Conservation (phyloP, 2,888 invertebrate genomes). For the Zaprionus obscuricornis region DNA sequence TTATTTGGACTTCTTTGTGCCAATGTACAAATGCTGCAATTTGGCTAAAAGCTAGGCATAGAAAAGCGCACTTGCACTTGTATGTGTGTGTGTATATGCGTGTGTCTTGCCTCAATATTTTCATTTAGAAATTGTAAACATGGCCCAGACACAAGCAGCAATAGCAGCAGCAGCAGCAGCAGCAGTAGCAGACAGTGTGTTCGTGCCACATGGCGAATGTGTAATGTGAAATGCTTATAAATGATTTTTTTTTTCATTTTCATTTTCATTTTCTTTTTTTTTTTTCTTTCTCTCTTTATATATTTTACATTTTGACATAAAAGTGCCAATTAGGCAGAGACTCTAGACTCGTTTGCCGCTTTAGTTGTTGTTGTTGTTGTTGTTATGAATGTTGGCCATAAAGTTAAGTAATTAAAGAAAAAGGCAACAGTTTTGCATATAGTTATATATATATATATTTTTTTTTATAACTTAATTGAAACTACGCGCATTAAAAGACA, state of each 20-base stretch:
- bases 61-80: constrained; percentile 65
- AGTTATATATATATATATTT: constrained; percentile 3
- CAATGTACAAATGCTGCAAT: constrained; percentile 61
- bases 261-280: constrained; percentile 4
- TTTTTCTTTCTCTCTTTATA: constrained; percentile 29
- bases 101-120: constrained; percentile 55
- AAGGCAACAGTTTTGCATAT: constrained; percentile 49
- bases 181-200: too few relatives aligned
- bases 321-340: constrained; percentile 63
- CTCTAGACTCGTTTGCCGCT: constrained; percentile 37
- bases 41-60: constrained; percentile 69
- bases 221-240: constrained; percentile 59
- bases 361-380: constrained; percentile 3
- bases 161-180: too few relatives aligned
- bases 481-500: constrained; percentile 54
- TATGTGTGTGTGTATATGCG: too few relatives aligned
- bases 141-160: constrained; percentile 54
- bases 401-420: constrained; percentile 69
- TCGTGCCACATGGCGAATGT: constrained; percentile 68
- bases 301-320: constrained; percentile 51
- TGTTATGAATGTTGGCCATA: constrained; percentile 31
- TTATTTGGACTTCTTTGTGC: constrained; percentile 40
- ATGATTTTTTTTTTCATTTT: constrained; percentile 22
- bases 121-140: constrained; percentile 64
- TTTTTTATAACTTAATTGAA: constrained; percentile 69